Percentiles rank a stretch among this genome's conserved stretches.
Evolutionary conservation across 2,113 vertebrate genomes (phyloP).

Genomic region (Clarias magur): DNA sequence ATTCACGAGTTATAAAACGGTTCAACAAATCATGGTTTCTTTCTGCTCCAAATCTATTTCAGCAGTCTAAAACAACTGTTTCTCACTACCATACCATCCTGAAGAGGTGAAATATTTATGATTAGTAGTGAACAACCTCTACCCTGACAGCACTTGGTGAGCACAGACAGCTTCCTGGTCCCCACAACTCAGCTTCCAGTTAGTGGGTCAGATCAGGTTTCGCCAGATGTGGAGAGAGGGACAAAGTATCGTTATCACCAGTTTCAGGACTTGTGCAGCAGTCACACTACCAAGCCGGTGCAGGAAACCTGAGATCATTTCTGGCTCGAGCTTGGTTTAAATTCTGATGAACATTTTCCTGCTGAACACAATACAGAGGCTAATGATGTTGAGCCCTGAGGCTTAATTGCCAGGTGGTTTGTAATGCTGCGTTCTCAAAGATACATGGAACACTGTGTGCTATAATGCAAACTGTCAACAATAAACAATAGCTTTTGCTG

Average conservation of each 20-base stretch:
- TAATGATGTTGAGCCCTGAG: background rate
- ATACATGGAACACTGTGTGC: background rate
- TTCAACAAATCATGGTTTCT: background rate
- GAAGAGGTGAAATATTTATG: background rate
- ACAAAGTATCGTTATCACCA: conserved; percentile 30
- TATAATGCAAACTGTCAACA: background rate
- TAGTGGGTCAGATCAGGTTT: conserved; percentile 38
- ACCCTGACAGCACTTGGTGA: conserved; percentile 7
- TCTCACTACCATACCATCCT: background rate
- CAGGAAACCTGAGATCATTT: conserved; percentile 44
- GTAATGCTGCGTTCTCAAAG: background rate
- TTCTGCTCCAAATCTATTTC: background rate
- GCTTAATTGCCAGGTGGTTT: conserved; percentile 38
- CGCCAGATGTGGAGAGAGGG: conserved; percentile 27
- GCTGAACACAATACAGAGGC: conserved; percentile 12
- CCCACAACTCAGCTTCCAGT: background rate
- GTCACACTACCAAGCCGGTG: conserved; percentile 28
- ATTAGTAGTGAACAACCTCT: background rate
- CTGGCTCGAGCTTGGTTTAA: conserved; percentile 37
- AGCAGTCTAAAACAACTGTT: background rate
- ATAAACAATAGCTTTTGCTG: background rate
- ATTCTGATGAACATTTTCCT: conserved; percentile 37
- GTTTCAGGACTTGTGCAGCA: conserved; percentile 37
- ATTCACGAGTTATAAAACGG: background rate
- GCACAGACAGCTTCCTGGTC: background rate